Evolutionary conservation across 1,140 invertebrate species (phyloP).

Genomic region (Druon quercuslanigerum): DNA sequence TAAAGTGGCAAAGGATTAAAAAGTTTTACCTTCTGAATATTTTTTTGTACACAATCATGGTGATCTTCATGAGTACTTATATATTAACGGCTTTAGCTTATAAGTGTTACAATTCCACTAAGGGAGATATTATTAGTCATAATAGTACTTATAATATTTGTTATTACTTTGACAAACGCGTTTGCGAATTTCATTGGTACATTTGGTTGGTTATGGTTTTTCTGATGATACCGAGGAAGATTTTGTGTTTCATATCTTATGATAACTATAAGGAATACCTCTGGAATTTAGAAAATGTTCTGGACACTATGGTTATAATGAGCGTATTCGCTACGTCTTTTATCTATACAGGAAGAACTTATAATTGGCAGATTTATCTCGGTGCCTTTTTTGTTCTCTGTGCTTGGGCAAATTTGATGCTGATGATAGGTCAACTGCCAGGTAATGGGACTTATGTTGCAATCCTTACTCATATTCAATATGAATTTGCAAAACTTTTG

Average conservation of each 20-base stretch:
- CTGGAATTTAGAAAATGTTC: constrained; percentile 78
- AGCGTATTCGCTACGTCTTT: constrained; percentile 77
- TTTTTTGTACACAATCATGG: constrained; percentile 78
- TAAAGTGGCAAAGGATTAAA: constrained; percentile 82
- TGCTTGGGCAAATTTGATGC: constrained; percentile 81
- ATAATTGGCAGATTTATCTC: constrained; percentile 80
- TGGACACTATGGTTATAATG: constrained; percentile 78
- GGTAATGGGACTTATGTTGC: constrained; percentile 82
- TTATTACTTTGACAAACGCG: constrained; percentile 72
- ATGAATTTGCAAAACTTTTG: constrained; percentile 79
- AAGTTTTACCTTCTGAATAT: constrained; percentile 80
- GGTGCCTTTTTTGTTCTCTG: constrained; percentile 80
- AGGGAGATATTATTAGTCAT: constrained; percentile 64
- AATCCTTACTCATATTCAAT: constrained; percentile 81
- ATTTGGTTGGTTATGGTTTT: constrained; percentile 74
- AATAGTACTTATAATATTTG: constrained; percentile 74
- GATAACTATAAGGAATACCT: constrained; percentile 78
- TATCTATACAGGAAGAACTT: constrained; percentile 71
- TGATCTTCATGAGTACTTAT: constrained; percentile 78
- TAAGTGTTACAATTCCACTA: constrained; percentile 68
- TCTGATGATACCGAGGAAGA: constrained; percentile 77
- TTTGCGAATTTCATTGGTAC: constrained; percentile 78
- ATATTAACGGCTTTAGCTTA: constrained; percentile 76
- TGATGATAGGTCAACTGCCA: constrained; percentile 81
- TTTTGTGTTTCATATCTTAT: constrained; percentile 78